Percentiles rank a stretch among this genome's conserved stretches.
Evolutionary conservation across 2,113 vertebrate species (phyloP).

Genomic region (Tenebrosternarchus preto): DNA sequence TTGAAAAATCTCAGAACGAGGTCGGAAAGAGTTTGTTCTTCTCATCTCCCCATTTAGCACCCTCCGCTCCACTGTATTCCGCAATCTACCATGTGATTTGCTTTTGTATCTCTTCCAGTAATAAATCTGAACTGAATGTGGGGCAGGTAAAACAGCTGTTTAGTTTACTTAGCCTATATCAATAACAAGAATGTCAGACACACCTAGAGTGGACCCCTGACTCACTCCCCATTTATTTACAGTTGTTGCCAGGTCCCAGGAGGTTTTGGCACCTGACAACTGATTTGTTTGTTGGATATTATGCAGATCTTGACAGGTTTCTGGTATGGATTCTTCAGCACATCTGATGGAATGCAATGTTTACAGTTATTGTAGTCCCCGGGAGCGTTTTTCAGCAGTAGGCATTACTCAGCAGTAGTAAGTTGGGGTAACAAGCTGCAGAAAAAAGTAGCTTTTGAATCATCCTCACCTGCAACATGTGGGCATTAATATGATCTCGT

Average conservation of each 20-base stretch:
- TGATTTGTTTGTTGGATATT: neutral
- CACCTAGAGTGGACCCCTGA: slow-evolving; percentile 4
- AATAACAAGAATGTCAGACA: slow-evolving; percentile 13
- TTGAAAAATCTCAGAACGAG: neutral
- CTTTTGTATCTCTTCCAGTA: slow-evolving; percentile 23
- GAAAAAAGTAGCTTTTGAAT: neutral
- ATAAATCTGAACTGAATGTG: slow-evolving; percentile 10
- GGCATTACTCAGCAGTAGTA: neutral
- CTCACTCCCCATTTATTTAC: slow-evolving; percentile 39
- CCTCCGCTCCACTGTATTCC: neutral
- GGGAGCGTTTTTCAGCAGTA: neutral
- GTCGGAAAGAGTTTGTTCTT: neutral
- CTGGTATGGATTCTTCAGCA: neutral
- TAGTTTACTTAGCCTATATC: no score
- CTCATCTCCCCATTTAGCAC: neutral
- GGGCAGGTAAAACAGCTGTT: slow-evolving; percentile 13
- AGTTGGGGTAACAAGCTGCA: neutral
- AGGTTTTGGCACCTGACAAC: no score
- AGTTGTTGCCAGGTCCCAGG: neutral
- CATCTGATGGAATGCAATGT: neutral
- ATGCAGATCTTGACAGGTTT: neutral
- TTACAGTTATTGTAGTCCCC: neutral
- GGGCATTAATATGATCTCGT: slow-evolving; percentile 23
- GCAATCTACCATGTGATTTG: neutral
- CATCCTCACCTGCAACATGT: neutral